Conservation (phyloP, 2,888 invertebrate species). For the Dynastes hyllus region DNA sequence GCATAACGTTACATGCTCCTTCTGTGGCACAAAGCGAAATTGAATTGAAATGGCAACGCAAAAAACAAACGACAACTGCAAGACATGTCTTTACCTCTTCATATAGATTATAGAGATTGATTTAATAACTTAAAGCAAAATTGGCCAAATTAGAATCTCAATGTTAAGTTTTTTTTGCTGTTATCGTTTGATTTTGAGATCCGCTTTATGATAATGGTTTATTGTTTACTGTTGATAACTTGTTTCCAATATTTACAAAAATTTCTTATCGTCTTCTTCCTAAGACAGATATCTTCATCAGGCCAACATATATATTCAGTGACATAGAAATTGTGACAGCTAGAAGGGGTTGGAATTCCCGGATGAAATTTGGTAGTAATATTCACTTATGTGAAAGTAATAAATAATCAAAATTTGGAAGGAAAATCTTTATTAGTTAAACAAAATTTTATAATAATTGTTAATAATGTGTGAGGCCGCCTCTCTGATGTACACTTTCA, state of each 20-base stretch:
- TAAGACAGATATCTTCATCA: slow-evolving; percentile 20
- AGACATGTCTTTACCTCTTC: neutral
- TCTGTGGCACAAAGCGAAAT: neutral
- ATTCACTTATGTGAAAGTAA: too few species aligned
- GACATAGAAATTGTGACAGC: too few species aligned
- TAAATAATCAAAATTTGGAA: too few species aligned
- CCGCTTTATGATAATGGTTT: slow-evolving; percentile 8
- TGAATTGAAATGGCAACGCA: neutral
- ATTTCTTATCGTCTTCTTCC: neutral
- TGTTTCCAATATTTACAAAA: neutral
- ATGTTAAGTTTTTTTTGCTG: neutral
- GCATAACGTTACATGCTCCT: neutral
- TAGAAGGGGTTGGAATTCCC: too few species aligned
- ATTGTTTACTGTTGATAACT: neutral
- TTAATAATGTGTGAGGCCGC: too few species aligned
- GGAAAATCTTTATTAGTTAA: too few species aligned
- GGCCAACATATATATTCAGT: slow-evolving; percentile 2
- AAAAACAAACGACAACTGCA: neutral
- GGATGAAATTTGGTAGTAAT: too few species aligned
- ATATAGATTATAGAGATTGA: too few species aligned
- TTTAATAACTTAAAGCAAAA: neutral
- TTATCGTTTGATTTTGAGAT: neutral
- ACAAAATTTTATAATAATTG: too few species aligned
- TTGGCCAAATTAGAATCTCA: neutral
- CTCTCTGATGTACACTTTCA: too few species aligned